A percentile compares a stretch with the other conserved stretches of the same genome.
Conservation (phyloP, 2,888 invertebrate species). For the Agrenia bidenticulata region DNA sequence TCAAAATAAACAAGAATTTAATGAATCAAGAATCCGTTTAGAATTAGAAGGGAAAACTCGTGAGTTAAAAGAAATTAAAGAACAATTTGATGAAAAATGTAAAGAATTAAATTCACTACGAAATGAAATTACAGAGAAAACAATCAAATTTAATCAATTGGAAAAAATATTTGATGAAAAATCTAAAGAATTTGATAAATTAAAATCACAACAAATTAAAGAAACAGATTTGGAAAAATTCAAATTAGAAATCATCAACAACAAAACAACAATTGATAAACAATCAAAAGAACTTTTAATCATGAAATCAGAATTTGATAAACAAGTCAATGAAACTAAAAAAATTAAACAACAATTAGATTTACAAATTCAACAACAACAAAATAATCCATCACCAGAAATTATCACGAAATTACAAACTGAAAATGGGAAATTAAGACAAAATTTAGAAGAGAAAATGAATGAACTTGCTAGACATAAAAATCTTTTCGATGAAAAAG, state of each 20-base stretch:
- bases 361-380: constrained; percentile 67
- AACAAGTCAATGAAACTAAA: constrained; percentile 64
- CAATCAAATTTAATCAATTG: constrained; percentile 56
- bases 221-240: constrained; percentile 65
- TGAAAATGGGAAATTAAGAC: constrained; percentile 56
- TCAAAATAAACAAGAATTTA: neutral
- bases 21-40: neutral
- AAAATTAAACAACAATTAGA: constrained; percentile 60
- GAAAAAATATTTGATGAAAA: constrained; percentile 55
- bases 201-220: constrained; percentile 64
- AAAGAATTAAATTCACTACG: neutral
- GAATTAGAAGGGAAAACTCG: constrained; percentile 1
- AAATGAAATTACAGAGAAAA: constrained; percentile 28
- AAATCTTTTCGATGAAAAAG: constrained; percentile 57
- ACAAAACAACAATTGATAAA: constrained; percentile 71
- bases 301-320: constrained; percentile 59
- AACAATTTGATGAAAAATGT: neutral
- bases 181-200: constrained; percentile 69
- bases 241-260: constrained; percentile 9
- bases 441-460: constrained; percentile 67
- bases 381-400: constrained; percentile 14
- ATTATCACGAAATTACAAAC: constrained; percentile 21
- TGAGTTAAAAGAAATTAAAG: neutral
- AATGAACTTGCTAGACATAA: constrained; percentile 67
- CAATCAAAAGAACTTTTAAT: constrained; percentile 78